These are phyloP conservation scores for Halcyon badia DNA, from an alignment of 2,797 vertebrate genomes.

Conservation along the genomic window DNA sequence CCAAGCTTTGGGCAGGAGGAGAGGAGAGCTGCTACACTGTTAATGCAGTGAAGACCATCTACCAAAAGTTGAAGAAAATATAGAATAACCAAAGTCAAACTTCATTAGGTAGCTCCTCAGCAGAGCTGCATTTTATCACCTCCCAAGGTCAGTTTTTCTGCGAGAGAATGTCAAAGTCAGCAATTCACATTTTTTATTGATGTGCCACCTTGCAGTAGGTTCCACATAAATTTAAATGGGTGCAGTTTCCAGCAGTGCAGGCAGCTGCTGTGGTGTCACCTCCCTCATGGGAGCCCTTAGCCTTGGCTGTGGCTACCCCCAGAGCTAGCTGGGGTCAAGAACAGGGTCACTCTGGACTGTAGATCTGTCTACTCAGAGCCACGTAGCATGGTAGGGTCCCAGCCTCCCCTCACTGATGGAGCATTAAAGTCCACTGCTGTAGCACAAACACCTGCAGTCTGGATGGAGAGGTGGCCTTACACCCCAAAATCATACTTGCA, in stretches of 20 bases:
- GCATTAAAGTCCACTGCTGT: not conserved
- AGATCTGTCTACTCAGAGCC: not conserved
- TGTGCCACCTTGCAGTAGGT: not conserved
- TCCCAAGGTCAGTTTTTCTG: conserved; percentile 18
- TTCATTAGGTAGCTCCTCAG: not conserved
- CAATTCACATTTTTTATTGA: not conserved
- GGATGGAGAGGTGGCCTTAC: not conserved
- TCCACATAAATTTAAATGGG: not conserved
- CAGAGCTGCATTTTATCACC: conserved; percentile 12
- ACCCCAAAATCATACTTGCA: not conserved
- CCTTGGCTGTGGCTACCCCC: not conserved
- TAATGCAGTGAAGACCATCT: not conserved
- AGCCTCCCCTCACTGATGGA: not conserved
- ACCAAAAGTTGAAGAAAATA: not conserved
- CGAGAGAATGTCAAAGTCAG: not conserved
- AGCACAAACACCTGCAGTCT: not conserved
- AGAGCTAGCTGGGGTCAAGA: not conserved
- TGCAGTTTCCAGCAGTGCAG: not conserved
- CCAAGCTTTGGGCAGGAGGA: not conserved
- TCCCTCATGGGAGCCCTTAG: fast-evolving
- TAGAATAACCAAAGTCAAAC: not conserved
- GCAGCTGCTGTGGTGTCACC: fast-evolving
- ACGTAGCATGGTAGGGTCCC: fast-evolving
- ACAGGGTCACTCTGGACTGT: not conserved
- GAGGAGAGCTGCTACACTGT: not conserved